Evolutionary conservation across 2,888 invertebrate species (phyloP), one percentile per base, ranked within the genome.

Genomic region (Pseudolycoriella hygida): DNA sequence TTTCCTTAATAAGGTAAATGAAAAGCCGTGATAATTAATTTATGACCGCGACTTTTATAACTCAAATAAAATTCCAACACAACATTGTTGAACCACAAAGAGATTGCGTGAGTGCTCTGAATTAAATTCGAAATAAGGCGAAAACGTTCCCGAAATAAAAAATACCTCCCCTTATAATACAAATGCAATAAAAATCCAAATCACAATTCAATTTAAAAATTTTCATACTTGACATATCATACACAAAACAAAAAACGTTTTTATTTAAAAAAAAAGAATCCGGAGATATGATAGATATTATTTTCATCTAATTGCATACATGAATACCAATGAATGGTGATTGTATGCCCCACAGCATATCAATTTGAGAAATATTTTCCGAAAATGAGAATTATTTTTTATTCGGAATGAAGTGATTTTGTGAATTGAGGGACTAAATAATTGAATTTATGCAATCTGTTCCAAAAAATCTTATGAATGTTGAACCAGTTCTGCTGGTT

Each of bases 281-380:
- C 6, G 17, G 39, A 39, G 39, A 39, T 17, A 6, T 8, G 4
- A 25, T 4, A 25, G 39, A 39, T 39, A 39, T 39, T 39, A 39
- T 39, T 39, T 39, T 39, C 39, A 39, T 39, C 39, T 39, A 39
- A 39, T 39, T 39, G 39, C 39, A 39, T 39, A 17, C 39, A 39
- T 39, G 39, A 39, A 39, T 39, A 39, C 39, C 39, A 39, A 39
- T 39, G 39, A 39, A 39, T 39, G 39, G 17, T 39, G 39, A 39
- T 14, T 17, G 15, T 39, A 17, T 10, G n/a, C 39, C 39, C 39
- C 39, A 39, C n/a, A 14, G 15, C n/a, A 37, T 37, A 37, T 37
- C n/a, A 39, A 17, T 17, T 39, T 14, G 15, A 34, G 12, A 12
- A 14, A 34, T 14, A 34, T 12, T 34, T 34, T 14, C 34, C 12